Evolutionary conservation across 2,888 invertebrate species (phyloP).

Genomic region (Eulithis prunata): DNA sequence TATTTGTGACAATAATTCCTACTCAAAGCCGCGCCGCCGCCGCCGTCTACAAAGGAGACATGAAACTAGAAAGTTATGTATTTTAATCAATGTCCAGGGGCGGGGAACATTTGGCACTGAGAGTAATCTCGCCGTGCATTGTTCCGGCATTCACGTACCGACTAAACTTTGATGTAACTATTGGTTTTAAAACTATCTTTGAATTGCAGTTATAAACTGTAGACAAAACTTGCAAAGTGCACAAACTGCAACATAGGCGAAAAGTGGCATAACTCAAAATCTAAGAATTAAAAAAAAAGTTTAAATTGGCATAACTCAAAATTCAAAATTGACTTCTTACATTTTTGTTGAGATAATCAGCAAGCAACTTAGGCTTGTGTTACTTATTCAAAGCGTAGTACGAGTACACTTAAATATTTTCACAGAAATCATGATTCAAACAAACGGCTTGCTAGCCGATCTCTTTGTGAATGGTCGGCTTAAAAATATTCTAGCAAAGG

Average conservation of each 20-base stretch:
- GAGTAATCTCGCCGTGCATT: conserved; percentile 30
- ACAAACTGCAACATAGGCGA: too few species aligned
- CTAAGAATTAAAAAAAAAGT: too few species aligned
- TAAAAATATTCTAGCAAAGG: conserved; percentile 27
- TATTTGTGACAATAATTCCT: not conserved
- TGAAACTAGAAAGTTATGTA: conserved; percentile 33
- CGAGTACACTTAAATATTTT: too few species aligned
- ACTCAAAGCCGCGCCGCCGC: not conserved
- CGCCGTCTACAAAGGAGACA: conserved; percentile 20
- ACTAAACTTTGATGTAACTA: conserved; percentile 6
- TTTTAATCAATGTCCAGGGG: conserved; percentile 37
- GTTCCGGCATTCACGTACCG: conserved; percentile 15
- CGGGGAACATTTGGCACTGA: conserved; percentile 31
- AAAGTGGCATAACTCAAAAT: too few species aligned
- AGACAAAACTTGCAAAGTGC: too few species aligned
- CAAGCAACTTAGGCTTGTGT: too few species aligned
- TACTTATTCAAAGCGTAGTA: too few species aligned
- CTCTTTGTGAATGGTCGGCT: conserved; percentile 8
- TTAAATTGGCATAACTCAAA: not conserved
- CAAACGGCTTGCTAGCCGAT: not conserved
- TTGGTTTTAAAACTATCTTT: conserved; percentile 1
- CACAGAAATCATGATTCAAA: not conserved
- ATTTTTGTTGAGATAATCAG: too few species aligned
- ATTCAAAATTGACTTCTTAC: not conserved
- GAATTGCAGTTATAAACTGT: too few species aligned